Conservation (phyloP, 2,113 vertebrate genomes). For the Pachyramphus minor region DNA sequence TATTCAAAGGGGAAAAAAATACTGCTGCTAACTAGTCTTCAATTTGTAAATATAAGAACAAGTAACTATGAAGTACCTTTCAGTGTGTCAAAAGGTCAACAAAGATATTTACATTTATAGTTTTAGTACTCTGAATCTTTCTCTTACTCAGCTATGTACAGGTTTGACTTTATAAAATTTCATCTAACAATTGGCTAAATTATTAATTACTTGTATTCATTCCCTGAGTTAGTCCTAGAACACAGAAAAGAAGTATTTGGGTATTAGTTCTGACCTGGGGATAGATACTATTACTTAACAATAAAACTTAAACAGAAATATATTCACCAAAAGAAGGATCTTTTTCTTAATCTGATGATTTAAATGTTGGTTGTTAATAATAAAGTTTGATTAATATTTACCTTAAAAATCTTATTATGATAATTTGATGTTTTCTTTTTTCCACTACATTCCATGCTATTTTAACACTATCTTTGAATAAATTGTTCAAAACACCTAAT, state of each 20-base stretch:
- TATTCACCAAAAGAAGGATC: background rate
- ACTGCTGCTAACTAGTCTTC: conserved; percentile 33
- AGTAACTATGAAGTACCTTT: background rate
- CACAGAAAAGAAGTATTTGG: background rate
- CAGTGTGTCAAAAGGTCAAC: background rate
- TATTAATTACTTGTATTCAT: background rate
- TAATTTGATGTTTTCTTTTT: background rate
- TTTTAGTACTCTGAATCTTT: conserved; percentile 12
- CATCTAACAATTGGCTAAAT: background rate
- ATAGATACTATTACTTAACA: background rate
- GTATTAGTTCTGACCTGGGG: background rate
- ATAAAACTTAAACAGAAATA: background rate
- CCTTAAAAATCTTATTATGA: background rate
- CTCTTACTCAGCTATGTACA: background rate
- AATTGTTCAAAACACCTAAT: background rate
- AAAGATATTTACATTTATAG: background rate
- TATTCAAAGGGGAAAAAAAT: conserved; percentile 31
- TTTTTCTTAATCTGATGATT: background rate
- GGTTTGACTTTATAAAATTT: background rate
- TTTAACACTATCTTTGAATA: background rate
- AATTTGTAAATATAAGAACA: conserved; percentile 26
- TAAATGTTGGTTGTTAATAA: background rate
- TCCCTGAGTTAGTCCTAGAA: background rate
- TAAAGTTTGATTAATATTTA: background rate
- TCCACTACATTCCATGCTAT: background rate